These are phyloP conservation scores for Euwallacea similis DNA, from an alignment of 1,140 invertebrate species.

Conservation along the genomic window DNA sequence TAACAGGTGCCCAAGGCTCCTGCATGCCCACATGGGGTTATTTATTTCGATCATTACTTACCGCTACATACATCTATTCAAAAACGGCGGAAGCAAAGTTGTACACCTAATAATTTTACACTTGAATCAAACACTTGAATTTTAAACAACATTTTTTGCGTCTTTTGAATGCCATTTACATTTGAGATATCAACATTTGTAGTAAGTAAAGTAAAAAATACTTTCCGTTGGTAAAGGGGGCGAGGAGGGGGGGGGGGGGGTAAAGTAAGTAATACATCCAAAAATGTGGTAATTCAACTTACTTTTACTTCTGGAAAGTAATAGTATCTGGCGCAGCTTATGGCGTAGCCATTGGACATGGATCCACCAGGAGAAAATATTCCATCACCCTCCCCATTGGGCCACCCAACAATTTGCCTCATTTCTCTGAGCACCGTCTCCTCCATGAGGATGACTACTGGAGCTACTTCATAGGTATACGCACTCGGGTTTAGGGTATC, in stretches of 20 bases:
- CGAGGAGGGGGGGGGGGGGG: too few relatives aligned
- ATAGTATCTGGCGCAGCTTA: slow-evolving; percentile 82
- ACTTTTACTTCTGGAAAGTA: slow-evolving; percentile 80
- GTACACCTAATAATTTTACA: too few relatives aligned
- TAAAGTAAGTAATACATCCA: background rate
- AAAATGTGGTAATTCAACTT: slow-evolving; percentile 33
- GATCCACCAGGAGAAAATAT: slow-evolving; percentile 96
- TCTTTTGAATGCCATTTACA: background rate
- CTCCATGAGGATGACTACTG: slow-evolving; percentile 86
- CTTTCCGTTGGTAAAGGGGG: too few relatives aligned
- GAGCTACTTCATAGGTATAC: slow-evolving; percentile 90
- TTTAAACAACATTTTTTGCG: background rate
- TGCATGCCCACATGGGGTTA: too few relatives aligned
- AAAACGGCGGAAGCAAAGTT: too few relatives aligned
- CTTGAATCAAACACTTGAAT: background rate
- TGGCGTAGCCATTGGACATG: slow-evolving; percentile 93
- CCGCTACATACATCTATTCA: too few relatives aligned
- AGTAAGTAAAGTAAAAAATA: background rate
- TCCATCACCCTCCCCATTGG: slow-evolving; percentile 66
- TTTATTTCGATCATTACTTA: too few relatives aligned
- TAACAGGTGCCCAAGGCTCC: too few relatives aligned
- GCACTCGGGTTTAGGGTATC: slow-evolving; percentile 86
- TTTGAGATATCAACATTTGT: background rate
- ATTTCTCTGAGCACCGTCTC: slow-evolving; percentile 79
- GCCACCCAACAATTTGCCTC: slow-evolving; percentile 83